phyloP scores from a whole-genome alignment of 2,113 vertebrate genomes.

The Heterocephalus glaber region DNA sequence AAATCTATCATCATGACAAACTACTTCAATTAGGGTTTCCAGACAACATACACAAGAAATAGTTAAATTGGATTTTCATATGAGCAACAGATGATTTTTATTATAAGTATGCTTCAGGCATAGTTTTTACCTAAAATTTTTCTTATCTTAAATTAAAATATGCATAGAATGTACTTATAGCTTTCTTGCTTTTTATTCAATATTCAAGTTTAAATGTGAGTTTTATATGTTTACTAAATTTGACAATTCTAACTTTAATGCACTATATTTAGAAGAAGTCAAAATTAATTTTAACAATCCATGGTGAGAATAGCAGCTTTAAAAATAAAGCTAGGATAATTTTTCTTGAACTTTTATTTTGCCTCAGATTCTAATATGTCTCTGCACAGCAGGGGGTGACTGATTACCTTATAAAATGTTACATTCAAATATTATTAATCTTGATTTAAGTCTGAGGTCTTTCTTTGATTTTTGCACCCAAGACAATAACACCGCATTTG shows the following conservation, averaged over 20 bases:
- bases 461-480: neutral
- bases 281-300: neutral
- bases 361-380: neutral
- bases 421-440: neutral
- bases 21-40: neutral
- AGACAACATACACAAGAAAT: neutral
- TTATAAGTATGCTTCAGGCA: neutral
- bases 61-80: neutral
- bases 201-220: neutral
- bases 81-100: neutral
- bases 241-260: neutral
- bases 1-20: neutral
- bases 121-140: no score
- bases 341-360: neutral
- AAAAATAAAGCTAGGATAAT: neutral
- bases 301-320: neutral
- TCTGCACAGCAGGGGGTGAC: neutral
- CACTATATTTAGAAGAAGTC: neutral
- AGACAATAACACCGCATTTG: neutral
- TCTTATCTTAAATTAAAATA: slow-evolving; percentile 42
- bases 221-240: neutral
- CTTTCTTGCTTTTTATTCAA: neutral
- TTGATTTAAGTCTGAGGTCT: neutral
- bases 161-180: neutral
- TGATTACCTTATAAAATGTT: neutral